A percentile compares a stretch with the other conserved stretches of the same genome.
Conservation (phyloP, 2,888 invertebrate species). For the Leuctra nigra region DNA sequence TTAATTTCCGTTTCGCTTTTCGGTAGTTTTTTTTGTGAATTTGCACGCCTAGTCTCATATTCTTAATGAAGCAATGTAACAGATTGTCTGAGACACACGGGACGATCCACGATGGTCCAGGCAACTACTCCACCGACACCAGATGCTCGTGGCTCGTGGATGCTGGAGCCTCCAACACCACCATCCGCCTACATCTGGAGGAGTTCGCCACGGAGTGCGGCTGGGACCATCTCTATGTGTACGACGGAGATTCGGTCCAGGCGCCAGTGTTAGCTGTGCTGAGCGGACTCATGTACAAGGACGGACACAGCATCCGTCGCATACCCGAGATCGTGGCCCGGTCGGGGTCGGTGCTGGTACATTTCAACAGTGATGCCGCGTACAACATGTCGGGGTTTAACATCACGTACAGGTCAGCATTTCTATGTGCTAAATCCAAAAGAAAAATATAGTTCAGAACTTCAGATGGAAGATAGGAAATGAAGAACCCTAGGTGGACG, state of each 20-base stretch:
- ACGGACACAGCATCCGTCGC: slow-evolving; percentile 62
- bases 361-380: slow-evolving; percentile 98
- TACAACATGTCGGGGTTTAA: slow-evolving; percentile 99
- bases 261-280: slow-evolving; percentile 88
- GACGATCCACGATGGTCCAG: slow-evolving; percentile 77
- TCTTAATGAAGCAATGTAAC: too few relatives aligned
- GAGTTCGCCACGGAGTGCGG: slow-evolving; percentile 98
- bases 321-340: slow-evolving; percentile 78
- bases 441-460: too few relatives aligned
- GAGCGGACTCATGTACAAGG: slow-evolving; percentile 69
- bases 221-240: slow-evolving; percentile 98
- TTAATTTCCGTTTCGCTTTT: too few relatives aligned
- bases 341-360: slow-evolving; percentile 80
- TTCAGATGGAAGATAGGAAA: too few relatives aligned
- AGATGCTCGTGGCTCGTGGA: slow-evolving; percentile 95
- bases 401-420: slow-evolving; percentile 68
- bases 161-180: slow-evolving; percentile 45
- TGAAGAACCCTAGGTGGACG: too few relatives aligned
- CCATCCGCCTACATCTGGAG: slow-evolving; percentile 79
- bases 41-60: too few relatives aligned
- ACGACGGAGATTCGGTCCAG: slow-evolving; percentile 95
- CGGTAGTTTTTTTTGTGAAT: too few relatives aligned
- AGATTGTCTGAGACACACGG: slow-evolving; percentile 62
- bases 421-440: too few relatives aligned
- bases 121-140: slow-evolving; percentile 88